These are phyloP conservation scores for Protaetia brevitarsis DNA, from an alignment of 1,140 invertebrate genomes.

Conservation along the genomic window DNA sequence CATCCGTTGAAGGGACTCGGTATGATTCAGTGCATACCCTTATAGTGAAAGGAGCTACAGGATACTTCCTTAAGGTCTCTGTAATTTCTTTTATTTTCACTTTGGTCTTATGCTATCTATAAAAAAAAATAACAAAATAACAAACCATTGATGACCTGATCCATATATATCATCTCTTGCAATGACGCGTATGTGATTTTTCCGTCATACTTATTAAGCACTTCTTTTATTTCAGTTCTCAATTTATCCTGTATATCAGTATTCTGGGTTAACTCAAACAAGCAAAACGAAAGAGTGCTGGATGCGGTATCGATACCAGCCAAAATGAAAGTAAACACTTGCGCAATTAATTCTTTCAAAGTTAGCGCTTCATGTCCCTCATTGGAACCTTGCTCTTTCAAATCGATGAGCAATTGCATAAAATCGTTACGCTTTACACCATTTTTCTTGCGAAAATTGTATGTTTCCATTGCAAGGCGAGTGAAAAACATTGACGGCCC, in stretches of 20 bases:
- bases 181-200: not conserved
- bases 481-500: no score
- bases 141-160: constrained; percentile 46
- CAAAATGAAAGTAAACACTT: not conserved
- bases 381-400: no score
- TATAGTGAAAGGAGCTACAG: constrained; percentile 55
- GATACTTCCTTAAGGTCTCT: constrained; percentile 61
- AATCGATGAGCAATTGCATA: no score
- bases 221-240: not conserved
- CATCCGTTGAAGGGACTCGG: constrained; percentile 50
- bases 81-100: constrained; percentile 26
- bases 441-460: no score
- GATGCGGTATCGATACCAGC: constrained; percentile 5
- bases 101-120: not conserved
- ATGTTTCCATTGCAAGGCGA: no score
- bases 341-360: constrained; percentile 12
- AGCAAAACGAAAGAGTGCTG: not conserved
- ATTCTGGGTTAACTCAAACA: not conserved
- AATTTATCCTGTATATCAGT: constrained; percentile 3
- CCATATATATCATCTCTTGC: not conserved
- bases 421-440: no score
- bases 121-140: not conserved
- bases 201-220: not conserved
- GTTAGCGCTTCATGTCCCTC: no score
- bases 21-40: constrained; percentile 52